Conservation (phyloP, 2,888 invertebrate species). For the Standfussiana lucernea region DNA sequence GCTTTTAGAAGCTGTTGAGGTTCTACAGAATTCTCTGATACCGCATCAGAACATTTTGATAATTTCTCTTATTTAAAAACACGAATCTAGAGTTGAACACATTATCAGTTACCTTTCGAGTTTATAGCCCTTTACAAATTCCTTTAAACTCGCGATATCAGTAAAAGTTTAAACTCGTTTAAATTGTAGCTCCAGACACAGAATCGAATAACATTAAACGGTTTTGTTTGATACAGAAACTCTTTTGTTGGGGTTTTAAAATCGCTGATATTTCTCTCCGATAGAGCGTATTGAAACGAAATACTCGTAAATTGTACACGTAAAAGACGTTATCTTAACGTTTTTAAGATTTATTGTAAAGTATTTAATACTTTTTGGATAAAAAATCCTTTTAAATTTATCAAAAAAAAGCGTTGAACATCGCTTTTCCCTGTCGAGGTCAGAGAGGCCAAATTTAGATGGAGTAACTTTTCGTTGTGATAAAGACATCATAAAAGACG, state of each 20-base stretch:
- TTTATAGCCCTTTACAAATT: conserved; percentile 16
- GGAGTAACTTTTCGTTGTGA: conserved; percentile 12
- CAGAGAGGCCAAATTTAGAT: conserved; percentile 38
- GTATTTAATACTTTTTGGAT: conserved; percentile 21
- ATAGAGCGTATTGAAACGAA: conserved; percentile 31
- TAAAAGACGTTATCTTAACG: conserved; percentile 42
- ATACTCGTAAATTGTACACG: conserved; percentile 52
- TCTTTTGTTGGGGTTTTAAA: conserved; percentile 53
- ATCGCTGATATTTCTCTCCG: conserved; percentile 31
- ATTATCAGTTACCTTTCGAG: conserved; percentile 26
- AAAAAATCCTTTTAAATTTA: conserved; percentile 38
- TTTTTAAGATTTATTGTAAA: conserved; percentile 45
- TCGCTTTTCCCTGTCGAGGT: conserved; percentile 20
- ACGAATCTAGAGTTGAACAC: background rate
- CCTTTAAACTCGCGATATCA: conserved; percentile 33
- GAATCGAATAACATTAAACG: conserved; percentile 51
- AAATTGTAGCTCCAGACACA: conserved; percentile 25
- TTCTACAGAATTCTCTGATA: background rate
- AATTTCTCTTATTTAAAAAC: background rate
- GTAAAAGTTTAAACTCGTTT: conserved; percentile 27
- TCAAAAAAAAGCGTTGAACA: conserved; percentile 15
- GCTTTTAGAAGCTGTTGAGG: background rate
- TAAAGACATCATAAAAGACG: conserved; percentile 24
- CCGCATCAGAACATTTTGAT: background rate
- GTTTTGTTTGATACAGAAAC: conserved; percentile 45